phyloP scores from a whole-genome alignment of 2,113 vertebrate genomes.

The Willisornis vidua region DNA sequence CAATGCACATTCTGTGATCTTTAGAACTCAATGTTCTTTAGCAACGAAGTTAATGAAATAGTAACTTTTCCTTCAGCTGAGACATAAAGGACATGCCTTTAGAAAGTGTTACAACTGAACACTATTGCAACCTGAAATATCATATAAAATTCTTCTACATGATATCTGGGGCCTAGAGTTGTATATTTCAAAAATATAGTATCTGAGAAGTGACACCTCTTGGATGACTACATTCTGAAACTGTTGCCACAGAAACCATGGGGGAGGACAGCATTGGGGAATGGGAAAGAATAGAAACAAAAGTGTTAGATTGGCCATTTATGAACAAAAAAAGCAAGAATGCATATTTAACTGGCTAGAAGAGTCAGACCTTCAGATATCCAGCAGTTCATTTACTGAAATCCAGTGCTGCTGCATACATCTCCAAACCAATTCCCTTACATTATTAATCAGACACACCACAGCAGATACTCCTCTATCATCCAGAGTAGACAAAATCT shows the following conservation, averaged over 20 bases:
- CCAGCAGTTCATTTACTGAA: background rate
- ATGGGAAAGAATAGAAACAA: slow-evolving; percentile 51
- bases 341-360: background rate
- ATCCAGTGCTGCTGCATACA: background rate
- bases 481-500: background rate
- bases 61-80: slow-evolving; percentile 5
- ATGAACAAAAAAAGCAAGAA: background rate
- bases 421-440: background rate
- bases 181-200: slow-evolving; percentile 5
- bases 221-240: slow-evolving; percentile 30
- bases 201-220: background rate
- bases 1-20: background rate
- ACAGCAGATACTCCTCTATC: background rate
- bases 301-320: slow-evolving; percentile 22
- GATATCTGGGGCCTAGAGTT: background rate
- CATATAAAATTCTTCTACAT: background rate
- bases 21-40: background rate
- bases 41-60: background rate
- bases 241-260: slow-evolving; percentile 64
- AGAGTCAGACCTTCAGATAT: background rate
- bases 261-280: slow-evolving; percentile 51
- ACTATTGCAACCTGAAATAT: background rate
- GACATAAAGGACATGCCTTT: background rate
- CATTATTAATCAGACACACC: background rate
- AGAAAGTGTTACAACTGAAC: background rate